Conservation (phyloP, 2,113 vertebrate genomes). For the Indri indri region DNA sequence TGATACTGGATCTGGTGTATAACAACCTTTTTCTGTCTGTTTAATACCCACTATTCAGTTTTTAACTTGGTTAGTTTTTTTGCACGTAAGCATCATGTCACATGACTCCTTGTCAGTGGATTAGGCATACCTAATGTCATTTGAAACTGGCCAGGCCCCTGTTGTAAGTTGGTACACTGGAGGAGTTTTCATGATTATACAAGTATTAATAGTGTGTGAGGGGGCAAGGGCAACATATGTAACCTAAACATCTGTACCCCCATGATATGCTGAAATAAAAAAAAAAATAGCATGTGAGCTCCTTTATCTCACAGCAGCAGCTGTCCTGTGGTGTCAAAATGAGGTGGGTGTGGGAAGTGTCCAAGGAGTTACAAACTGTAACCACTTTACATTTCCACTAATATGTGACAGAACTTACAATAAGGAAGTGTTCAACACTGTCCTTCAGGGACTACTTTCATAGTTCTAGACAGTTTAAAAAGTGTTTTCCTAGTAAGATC, state of each 20-base stretch:
- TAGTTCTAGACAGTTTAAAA: neutral
- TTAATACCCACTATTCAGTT: neutral
- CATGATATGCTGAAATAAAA: too few relatives aligned
- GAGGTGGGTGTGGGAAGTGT: neutral
- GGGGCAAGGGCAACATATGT: too few relatives aligned
- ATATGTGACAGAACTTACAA: neutral
- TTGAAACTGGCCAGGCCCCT: neutral
- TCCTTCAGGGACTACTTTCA: neutral
- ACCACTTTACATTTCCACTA: neutral
- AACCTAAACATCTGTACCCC: too few relatives aligned
- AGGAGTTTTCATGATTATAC: neutral
- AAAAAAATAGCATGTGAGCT: too few relatives aligned
- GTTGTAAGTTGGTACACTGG: neutral
- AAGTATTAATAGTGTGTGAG: neutral
- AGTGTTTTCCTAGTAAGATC: neutral
- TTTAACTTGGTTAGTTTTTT: neutral
- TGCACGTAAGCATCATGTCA: neutral
- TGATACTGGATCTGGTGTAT: neutral
- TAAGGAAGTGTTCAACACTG: neutral
- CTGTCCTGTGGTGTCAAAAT: neutral
- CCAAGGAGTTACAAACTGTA: neutral
- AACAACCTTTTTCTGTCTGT: neutral
- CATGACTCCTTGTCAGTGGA: neutral
- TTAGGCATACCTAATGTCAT: neutral
- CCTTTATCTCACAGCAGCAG: slow-evolving; percentile 60